Percentiles rank a stretch among this genome's conserved stretches.
phyloP scores from a whole-genome alignment of 1,140 invertebrate species.

The Drosophila melanica region DNA sequence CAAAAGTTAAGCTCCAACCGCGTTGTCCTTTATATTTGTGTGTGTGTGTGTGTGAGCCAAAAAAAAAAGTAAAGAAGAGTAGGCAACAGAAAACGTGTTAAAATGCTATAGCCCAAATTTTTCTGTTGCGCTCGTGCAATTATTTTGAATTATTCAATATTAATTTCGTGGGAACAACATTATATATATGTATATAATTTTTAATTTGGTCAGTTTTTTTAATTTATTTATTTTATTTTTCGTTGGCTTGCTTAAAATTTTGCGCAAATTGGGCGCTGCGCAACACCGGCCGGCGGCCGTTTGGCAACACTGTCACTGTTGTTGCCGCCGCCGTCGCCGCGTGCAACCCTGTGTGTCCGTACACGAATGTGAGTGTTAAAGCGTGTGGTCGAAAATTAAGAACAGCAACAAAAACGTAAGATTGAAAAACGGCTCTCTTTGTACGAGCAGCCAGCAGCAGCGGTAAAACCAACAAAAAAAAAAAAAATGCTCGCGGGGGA shows the following conservation, averaged over 20 bases:
- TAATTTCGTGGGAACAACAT: too few relatives aligned
- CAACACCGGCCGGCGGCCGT: slow-evolving; percentile 52
- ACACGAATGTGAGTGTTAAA: slow-evolving; percentile 58
- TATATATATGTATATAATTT: background rate
- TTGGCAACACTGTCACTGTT: slow-evolving; percentile 58
- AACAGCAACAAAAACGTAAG: slow-evolving; percentile 60
- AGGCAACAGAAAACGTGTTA: slow-evolving; percentile 21
- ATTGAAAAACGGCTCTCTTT: slow-evolving; percentile 47
- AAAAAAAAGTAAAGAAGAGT: slow-evolving; percentile 5
- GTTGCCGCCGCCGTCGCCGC: slow-evolving; percentile 6
- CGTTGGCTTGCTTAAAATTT: slow-evolving; percentile 29
- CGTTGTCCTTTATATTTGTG: slow-evolving; percentile 33
- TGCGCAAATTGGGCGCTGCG: slow-evolving; percentile 47
- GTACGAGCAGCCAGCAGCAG: slow-evolving; percentile 34
- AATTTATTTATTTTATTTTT: background rate
- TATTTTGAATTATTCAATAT: too few relatives aligned
- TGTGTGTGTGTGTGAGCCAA: slow-evolving; percentile 13
- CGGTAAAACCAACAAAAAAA: slow-evolving; percentile 47
- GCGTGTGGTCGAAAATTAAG: slow-evolving; percentile 58
- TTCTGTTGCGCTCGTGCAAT: background rate
- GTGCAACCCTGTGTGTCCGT: slow-evolving; percentile 48
- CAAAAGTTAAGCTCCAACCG: slow-evolving; percentile 48
- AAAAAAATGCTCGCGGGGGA: slow-evolving; percentile 63
- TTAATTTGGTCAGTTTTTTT: slow-evolving; percentile 12
- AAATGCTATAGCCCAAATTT: slow-evolving; percentile 13